These are phyloP conservation scores for Muscina levida DNA, from an alignment of 2,888 invertebrate genomes.

Conservation along the genomic window DNA sequence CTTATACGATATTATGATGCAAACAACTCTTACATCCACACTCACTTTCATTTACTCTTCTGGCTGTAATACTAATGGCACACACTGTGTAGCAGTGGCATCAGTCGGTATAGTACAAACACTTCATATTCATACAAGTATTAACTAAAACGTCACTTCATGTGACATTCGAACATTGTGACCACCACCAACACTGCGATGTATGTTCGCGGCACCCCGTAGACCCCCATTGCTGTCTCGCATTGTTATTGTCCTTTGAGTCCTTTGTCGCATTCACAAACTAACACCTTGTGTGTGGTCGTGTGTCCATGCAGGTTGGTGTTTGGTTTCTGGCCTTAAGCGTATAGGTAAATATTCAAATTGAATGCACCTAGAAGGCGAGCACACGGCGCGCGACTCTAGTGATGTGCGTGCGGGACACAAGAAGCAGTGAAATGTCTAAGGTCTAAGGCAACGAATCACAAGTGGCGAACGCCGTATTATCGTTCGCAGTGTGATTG, in stretches of 20 bases:
- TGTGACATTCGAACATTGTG: conserved; percentile 21
- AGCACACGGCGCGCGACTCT: not conserved
- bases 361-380: not conserved
- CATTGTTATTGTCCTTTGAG: not conserved
- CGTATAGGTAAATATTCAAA: not conserved
- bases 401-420: not conserved
- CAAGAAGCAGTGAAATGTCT: not conserved
- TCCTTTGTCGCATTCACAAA: not conserved
- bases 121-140: conserved; percentile 7
- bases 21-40: no score
- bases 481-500: not conserved
- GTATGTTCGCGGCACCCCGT: no score
- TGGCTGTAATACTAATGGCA: no score
- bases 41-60: no score
- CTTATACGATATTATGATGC: not conserved
- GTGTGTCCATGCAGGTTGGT: not conserved
- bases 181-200: not conserved
- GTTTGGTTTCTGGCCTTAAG: no score
- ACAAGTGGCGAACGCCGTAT: not conserved
- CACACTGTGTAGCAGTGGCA: no score
- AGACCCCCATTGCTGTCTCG: no score
- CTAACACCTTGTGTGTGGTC: not conserved
- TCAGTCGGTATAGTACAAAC: no score
- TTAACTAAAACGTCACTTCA: conserved; percentile 15
- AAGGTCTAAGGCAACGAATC: not conserved